Conservation (phyloP, 2,888 invertebrate species). For the Agrochola macilenta region DNA sequence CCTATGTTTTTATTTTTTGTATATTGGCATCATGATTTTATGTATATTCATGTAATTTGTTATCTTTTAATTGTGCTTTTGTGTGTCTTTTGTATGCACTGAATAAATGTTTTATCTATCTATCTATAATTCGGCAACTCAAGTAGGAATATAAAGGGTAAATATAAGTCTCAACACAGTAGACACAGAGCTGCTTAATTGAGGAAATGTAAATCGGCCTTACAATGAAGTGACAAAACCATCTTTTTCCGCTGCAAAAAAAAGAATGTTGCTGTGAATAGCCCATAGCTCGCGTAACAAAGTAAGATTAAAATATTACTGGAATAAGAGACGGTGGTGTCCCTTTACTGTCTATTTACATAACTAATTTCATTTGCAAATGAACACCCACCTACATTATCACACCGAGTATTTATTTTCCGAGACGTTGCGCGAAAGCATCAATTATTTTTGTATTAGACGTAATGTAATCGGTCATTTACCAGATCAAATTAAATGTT, state of each 20-base stretch:
- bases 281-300: not conserved
- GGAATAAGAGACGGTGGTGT: constrained; percentile 9
- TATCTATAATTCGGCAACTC: not conserved
- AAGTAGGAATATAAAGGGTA: not conserved
- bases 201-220: not conserved
- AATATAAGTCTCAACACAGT: not conserved
- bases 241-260: not conserved
- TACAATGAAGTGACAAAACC: not conserved
- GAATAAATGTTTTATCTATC: too few species aligned
- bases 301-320: constrained; percentile 23
- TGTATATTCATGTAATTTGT: too few species aligned
- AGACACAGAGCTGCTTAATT: not conserved
- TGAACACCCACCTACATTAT: not conserved
- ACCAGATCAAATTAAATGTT: not conserved
- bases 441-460: not conserved
- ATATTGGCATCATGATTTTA: too few species aligned
- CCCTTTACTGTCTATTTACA: constrained; percentile 29
- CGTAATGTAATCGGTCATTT: not conserved
- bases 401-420: constrained; percentile 3
- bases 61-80: too few species aligned
- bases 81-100: too few species aligned
- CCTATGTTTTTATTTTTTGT: too few species aligned
- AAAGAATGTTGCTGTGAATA: not conserved
- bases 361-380: constrained; percentile 46
- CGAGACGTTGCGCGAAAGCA: not conserved